Evolutionary conservation across 2,113 vertebrate species (phyloP), one percentile per base, ranked within the genome.

Genomic region (Notarius lentiginosus): DNA sequence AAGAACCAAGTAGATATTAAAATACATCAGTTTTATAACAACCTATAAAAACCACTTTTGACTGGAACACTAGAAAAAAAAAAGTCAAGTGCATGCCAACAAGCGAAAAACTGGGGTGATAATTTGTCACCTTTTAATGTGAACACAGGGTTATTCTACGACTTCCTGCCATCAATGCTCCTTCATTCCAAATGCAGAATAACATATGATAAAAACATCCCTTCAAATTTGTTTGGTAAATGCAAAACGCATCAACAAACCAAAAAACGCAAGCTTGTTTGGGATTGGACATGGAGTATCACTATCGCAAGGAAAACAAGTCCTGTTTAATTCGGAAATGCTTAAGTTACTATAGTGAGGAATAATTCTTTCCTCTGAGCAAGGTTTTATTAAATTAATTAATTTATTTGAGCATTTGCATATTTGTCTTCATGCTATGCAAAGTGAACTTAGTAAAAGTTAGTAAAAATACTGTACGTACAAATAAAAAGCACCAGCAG

Each of bases 181-280:
- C 22, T 41, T 79, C 49, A 17, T 79, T 79, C 77, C 41, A 68
- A 77, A 84, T 79, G 27, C 76, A 60, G 3, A 55, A 73, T 53
- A 66, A 18, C 5, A 49, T 72, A 58, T 30, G 41, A 24, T 77
- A 55, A 7, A 77, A 83, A 81, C 41, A 51, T 94, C 92, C 93
- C 92, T 94, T 94, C 93, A 86, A 90, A 86, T 91, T 90, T 89
- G 87, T 82, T 87, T 75, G 27, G 41, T 55, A 41, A 80, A 80
- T 41, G 4, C 0, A 61, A 81, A 55, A 79, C 22, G n/a, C 73
- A 55, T 12, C 1, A 41, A 61, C 79, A 81, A 47, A 24, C 10
- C 55, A 58, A 58, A 80, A 11, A 49, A 24, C 72, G 49, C 41
- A 49, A 47, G 41, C 41, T 22, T 10, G 7, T 4, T 75, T 4